phyloP scores from a whole-genome alignment of 2,797 vertebrate genomes.

The Alca torda region DNA sequence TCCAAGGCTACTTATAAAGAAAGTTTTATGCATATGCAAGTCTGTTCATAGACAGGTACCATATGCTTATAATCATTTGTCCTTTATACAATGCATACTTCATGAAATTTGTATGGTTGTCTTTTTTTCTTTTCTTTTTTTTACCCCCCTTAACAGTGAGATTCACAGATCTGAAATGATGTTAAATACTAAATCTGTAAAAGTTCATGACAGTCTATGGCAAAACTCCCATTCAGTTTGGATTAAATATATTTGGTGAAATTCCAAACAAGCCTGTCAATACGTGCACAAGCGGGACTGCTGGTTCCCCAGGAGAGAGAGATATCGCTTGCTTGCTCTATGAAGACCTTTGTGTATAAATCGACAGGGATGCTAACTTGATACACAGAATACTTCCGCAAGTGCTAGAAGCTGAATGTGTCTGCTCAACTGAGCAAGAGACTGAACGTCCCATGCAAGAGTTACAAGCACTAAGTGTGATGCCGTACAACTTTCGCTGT shows the following conservation, averaged over 20 bases:
- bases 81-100: conserved; percentile 26
- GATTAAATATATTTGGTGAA: conserved; percentile 19
- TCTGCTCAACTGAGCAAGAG: not conserved
- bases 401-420: not conserved
- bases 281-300: not conserved
- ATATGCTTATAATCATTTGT: conserved; percentile 40
- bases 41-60: conserved; percentile 49
- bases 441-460: not conserved
- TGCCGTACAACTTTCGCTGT: not conserved
- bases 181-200: conserved; percentile 19
- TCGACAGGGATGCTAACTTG: not conserved
- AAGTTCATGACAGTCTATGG: conserved; percentile 30
- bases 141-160: not conserved
- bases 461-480: not conserved
- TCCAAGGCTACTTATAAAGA: conserved; percentile 30
- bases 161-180: conserved; percentile 51
- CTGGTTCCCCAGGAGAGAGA: not conserved
- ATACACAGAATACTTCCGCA: not conserved
- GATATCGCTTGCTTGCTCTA: not conserved
- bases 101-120: not conserved
- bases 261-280: not conserved
- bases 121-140: rapidly evolving
- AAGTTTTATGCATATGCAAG: conserved; percentile 37
- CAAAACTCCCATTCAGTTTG: conserved; percentile 41
- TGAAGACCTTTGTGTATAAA: not conserved